Percentiles rank a stretch among this genome's conserved stretches.
Evolutionary conservation across 2,113 vertebrate species (phyloP).

Genomic region (Coreoperca whiteheadi): DNA sequence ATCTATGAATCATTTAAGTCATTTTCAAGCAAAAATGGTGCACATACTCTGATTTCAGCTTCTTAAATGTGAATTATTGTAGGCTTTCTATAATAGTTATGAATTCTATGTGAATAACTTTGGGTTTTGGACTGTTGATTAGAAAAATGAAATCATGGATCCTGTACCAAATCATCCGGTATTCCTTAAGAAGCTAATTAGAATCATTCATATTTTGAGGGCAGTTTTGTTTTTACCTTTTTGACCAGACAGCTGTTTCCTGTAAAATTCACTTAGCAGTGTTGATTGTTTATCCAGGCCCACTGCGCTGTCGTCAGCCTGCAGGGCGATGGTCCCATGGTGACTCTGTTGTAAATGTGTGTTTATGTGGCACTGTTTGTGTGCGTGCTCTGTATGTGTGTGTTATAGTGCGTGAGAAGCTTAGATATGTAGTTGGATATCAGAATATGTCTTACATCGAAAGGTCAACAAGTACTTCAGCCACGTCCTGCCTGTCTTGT

Average conservation of each 20-base stretch:
- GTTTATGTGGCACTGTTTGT: neutral
- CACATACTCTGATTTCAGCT: neutral
- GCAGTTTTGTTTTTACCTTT: constrained; percentile 46
- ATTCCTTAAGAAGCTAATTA: neutral
- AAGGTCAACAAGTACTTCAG: neutral
- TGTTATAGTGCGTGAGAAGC: neutral
- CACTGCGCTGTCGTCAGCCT: constrained; percentile 43
- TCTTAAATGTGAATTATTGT: neutral
- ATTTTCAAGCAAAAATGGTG: neutral
- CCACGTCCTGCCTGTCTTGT: neutral
- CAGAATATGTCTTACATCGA: neutral
- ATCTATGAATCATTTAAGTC: neutral
- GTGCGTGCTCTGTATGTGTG: neutral
- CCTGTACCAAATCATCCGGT: neutral
- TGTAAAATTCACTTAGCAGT: constrained; percentile 55
- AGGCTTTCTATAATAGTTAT: neutral
- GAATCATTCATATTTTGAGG: constrained; percentile 26
- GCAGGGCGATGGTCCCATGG: constrained; percentile 16
- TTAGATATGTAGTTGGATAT: neutral
- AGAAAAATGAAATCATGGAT: neutral
- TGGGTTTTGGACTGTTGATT: neutral
- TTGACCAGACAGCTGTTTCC: constrained; percentile 69
- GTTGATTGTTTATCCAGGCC: constrained; percentile 65
- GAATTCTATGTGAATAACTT: neutral
- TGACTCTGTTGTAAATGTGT: constrained; percentile 14